phyloP scores from a whole-genome alignment of 2,888 invertebrate species.

The Panzeria rudis region DNA sequence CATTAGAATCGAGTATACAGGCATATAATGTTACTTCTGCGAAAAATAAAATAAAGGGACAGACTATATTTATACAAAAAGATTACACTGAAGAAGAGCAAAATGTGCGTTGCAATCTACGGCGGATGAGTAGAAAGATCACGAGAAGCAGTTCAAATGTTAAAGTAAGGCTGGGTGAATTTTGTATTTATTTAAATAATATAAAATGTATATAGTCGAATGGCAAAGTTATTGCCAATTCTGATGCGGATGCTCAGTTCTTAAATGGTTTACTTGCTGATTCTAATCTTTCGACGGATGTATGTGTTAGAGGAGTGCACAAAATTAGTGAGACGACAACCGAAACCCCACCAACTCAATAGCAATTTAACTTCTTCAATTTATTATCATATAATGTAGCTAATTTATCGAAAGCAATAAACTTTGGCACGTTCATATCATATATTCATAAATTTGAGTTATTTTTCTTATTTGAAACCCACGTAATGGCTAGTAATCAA shows the following conservation, averaged over 20 bases:
- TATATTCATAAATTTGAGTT: background rate
- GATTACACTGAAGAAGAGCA: too few species aligned
- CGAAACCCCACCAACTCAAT: background rate
- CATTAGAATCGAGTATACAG: background rate
- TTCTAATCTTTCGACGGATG: background rate
- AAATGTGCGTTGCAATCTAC: too few species aligned
- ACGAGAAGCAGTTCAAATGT: background rate
- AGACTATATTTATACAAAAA: too few species aligned
- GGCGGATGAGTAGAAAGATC: background rate
- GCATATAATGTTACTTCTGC: conserved; percentile 4
- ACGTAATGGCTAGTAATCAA: conserved; percentile 1
- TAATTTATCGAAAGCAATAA: conserved; percentile 13
- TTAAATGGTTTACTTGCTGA: background rate
- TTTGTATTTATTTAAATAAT: conserved; percentile 22
- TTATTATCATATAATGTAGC: background rate
- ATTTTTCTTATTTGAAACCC: conserved; percentile 19
- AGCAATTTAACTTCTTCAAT: background rate
- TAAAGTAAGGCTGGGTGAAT: too few species aligned
- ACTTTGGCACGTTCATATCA: conserved; percentile 9
- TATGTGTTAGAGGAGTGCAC: background rate
- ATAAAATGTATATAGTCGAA: background rate
- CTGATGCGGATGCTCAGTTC: background rate
- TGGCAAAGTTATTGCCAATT: background rate
- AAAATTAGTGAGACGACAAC: background rate
- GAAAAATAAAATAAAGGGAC: conserved; percentile 13